phyloP scores from a whole-genome alignment of 2,888 invertebrate species.

The Lacanobia oleracea region DNA sequence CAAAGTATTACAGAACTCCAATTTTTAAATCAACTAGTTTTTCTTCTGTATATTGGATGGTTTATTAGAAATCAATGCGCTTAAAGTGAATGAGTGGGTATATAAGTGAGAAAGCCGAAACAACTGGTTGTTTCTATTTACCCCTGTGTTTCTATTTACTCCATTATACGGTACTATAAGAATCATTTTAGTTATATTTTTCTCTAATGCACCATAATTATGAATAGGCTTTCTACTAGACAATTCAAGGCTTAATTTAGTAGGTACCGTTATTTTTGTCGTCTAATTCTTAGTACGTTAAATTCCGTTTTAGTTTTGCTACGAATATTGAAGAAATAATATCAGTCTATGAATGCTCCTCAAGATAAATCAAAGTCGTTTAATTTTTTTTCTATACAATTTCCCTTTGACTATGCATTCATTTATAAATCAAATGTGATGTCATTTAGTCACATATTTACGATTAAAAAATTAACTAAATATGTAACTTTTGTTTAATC shows the following conservation, averaged over 20 bases:
- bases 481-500: slow-evolving; percentile 27
- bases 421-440: slow-evolving; percentile 35
- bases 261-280: slow-evolving; percentile 82
- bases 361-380: slow-evolving; percentile 40
- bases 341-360: slow-evolving; percentile 59
- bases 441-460: slow-evolving; percentile 41
- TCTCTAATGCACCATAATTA: slow-evolving; percentile 81
- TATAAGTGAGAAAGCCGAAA: background rate
- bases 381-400: slow-evolving; percentile 23
- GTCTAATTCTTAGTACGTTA: slow-evolving; percentile 70
- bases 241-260: slow-evolving; percentile 82
- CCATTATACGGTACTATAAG: slow-evolving; percentile 38
- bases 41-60: no score
- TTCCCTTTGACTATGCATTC: slow-evolving; percentile 30
- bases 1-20: background rate
- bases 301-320: slow-evolving; percentile 56
- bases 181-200: slow-evolving; percentile 61
- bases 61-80: no score
- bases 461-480: slow-evolving; percentile 22
- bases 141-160: background rate
- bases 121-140: background rate
- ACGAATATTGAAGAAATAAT: slow-evolving; percentile 53
- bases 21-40: background rate
- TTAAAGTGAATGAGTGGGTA: no score
- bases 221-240: slow-evolving; percentile 79